Conservation (phyloP, 2,888 invertebrate genomes). For the Drosophila macrospina region DNA sequence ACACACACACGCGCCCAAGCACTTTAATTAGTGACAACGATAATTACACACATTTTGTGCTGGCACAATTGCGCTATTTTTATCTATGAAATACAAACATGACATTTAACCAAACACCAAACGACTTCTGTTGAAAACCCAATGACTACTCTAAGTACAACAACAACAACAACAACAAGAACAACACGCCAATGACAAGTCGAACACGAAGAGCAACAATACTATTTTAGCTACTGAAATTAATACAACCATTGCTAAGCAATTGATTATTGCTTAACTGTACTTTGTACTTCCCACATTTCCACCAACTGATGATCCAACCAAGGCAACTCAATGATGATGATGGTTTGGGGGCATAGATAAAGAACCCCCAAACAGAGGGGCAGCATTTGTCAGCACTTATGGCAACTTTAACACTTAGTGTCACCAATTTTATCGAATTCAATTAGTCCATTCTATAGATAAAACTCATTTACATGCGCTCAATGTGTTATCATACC, state of each 20-base stretch:
- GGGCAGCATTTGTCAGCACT: slow-evolving; percentile 58
- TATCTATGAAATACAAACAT: slow-evolving; percentile 69
- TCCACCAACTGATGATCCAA: slow-evolving; percentile 59
- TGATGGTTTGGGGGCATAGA: slow-evolving; percentile 17
- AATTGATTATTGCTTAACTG: slow-evolving; percentile 76
- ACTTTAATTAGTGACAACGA: slow-evolving; percentile 82
- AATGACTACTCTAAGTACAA: slow-evolving; percentile 53
- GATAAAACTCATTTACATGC: slow-evolving; percentile 78
- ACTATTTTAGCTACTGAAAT: slow-evolving; percentile 58
- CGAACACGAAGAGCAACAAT: slow-evolving; percentile 40
- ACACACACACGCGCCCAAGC: slow-evolving; percentile 27
- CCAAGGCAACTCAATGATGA: background rate
- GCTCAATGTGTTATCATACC: slow-evolving; percentile 34
- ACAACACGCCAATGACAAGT: slow-evolving; percentile 53
- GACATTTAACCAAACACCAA: slow-evolving; percentile 67
- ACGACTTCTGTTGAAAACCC: slow-evolving; percentile 75
- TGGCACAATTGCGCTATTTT: slow-evolving; percentile 70
- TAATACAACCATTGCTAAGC: slow-evolving; percentile 67
- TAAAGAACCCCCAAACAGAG: slow-evolving; percentile 17
- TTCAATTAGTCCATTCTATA: slow-evolving; percentile 70
- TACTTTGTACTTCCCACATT: slow-evolving; percentile 61
- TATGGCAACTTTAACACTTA: slow-evolving; percentile 56
- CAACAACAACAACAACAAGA: slow-evolving; percentile 32
- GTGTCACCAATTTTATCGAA: slow-evolving; percentile 66
- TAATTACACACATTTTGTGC: slow-evolving; percentile 79